These are phyloP conservation scores for Platichthys stellatus DNA, from an alignment of 2,113 vertebrate species.

Conservation along the genomic window DNA sequence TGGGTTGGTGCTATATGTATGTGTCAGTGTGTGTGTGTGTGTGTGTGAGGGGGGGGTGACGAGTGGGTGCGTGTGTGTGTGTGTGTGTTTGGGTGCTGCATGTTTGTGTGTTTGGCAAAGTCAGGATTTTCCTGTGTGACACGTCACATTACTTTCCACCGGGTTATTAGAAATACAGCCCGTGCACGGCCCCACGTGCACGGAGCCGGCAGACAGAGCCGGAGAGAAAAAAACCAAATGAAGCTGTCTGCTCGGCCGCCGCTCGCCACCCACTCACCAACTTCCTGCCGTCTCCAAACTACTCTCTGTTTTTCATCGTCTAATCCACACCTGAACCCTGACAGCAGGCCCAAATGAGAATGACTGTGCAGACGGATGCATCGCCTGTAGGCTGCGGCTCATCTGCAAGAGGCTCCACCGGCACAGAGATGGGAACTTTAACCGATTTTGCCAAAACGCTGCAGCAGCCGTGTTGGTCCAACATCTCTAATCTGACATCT, in stretches of 20 bases:
- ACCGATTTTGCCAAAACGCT: background rate
- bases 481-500: background rate
- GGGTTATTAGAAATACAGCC: slow-evolving; percentile 60
- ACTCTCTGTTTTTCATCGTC: slow-evolving; percentile 17
- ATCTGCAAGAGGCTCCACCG: background rate
- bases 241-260: slow-evolving; percentile 39
- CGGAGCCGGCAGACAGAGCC: slow-evolving; percentile 29
- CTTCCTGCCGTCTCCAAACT: slow-evolving; percentile 33
- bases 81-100: slow-evolving; percentile 17
- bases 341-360: slow-evolving; percentile 23
- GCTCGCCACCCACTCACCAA: slow-evolving; percentile 40
- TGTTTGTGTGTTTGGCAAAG: slow-evolving; percentile 65
- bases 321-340: slow-evolving; percentile 18
- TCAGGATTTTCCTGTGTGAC: slow-evolving; percentile 52
- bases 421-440: background rate
- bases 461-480: background rate
- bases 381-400: background rate
- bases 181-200: slow-evolving; percentile 50
- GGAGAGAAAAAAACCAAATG: slow-evolving; percentile 47
- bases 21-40: background rate
- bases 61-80: slow-evolving; percentile 42
- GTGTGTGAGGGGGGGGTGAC: background rate
- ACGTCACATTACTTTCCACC: slow-evolving; percentile 58
- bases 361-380: background rate
- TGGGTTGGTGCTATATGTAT: slow-evolving; percentile 21